Evolutionary conservation across 2,888 invertebrate genomes (phyloP).

Genomic region (Plagiodera versicolora): DNA sequence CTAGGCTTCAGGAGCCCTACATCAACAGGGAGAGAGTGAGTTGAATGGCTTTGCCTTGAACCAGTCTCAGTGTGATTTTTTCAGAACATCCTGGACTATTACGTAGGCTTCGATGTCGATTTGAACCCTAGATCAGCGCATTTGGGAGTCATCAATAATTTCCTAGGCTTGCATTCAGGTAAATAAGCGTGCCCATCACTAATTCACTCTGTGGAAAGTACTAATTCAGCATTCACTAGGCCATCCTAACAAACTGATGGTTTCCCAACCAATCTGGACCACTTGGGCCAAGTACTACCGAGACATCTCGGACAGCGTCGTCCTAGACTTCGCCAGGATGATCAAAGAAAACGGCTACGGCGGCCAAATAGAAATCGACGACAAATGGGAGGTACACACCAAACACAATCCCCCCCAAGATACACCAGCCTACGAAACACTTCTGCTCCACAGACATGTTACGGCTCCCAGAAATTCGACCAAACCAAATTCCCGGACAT

Average conservation of each 20-base stretch:
- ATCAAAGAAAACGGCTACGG: slow-evolving; percentile 67
- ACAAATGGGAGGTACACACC: slow-evolving; percentile 81
- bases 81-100: slow-evolving; percentile 58
- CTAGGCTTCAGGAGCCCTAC: slow-evolving; percentile 62
- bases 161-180: slow-evolving; percentile 65
- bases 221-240: slow-evolving; percentile 23
- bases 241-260: slow-evolving; percentile 69
- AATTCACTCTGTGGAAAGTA: no score
- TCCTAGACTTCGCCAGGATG: slow-evolving; percentile 68
- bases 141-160: slow-evolving; percentile 62
- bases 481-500: slow-evolving; percentile 65
- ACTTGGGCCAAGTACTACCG: slow-evolving; percentile 80
- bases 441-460: no score
- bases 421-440: no score
- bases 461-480: slow-evolving; percentile 63
- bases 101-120: slow-evolving; percentile 60
- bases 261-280: slow-evolving; percentile 83
- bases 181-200: no score
- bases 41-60: no score
- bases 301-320: slow-evolving; percentile 64
- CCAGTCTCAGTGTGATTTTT: slow-evolving; percentile 7
- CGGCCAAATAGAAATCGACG: slow-evolving; percentile 84
- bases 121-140: slow-evolving; percentile 65
- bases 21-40: slow-evolving; percentile 41
- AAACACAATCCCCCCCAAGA: no score